Conservation (phyloP, 2,888 invertebrate genomes). For the Rhyacophila evoluta region DNA sequence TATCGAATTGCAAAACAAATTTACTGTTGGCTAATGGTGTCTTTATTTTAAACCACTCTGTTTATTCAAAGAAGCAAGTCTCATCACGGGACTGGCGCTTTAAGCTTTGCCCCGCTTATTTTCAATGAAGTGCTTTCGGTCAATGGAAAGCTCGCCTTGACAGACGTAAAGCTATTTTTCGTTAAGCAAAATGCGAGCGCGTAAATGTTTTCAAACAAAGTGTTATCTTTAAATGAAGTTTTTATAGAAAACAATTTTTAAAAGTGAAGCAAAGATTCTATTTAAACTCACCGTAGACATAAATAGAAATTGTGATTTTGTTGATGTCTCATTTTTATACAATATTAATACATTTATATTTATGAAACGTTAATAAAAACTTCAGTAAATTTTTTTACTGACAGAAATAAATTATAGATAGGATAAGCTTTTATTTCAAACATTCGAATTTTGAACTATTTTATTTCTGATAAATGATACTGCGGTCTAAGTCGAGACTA, state of each 20-base stretch:
- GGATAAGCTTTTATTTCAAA: too few species aligned
- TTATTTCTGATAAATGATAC: too few species aligned
- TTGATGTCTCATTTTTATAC: neutral
- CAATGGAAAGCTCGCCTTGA: conserved; percentile 25
- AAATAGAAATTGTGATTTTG: neutral
- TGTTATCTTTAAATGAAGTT: conserved; percentile 14
- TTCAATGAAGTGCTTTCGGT: conserved; percentile 36
- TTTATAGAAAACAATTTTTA: conserved; percentile 19
- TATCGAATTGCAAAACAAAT: too few species aligned
- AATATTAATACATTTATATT: too few species aligned
- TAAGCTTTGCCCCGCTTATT: conserved; percentile 25
- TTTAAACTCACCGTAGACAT: neutral
- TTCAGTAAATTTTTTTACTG: too few species aligned
- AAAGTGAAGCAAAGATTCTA: neutral
- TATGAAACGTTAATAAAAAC: too few species aligned
- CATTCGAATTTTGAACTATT: too few species aligned
- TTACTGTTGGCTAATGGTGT: too few species aligned
- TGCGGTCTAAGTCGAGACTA: too few species aligned
- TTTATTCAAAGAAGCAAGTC: conserved; percentile 14
- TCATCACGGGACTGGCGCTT: conserved; percentile 25
- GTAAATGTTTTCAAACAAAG: conserved; percentile 24
- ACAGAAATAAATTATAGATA: too few species aligned
- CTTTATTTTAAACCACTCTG: neutral
- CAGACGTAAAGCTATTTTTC: conserved; percentile 24
- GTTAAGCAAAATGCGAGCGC: conserved; percentile 14